Conservation (phyloP, 2,113 vertebrate species). For the Rhinichthys klamathensis region DNA sequence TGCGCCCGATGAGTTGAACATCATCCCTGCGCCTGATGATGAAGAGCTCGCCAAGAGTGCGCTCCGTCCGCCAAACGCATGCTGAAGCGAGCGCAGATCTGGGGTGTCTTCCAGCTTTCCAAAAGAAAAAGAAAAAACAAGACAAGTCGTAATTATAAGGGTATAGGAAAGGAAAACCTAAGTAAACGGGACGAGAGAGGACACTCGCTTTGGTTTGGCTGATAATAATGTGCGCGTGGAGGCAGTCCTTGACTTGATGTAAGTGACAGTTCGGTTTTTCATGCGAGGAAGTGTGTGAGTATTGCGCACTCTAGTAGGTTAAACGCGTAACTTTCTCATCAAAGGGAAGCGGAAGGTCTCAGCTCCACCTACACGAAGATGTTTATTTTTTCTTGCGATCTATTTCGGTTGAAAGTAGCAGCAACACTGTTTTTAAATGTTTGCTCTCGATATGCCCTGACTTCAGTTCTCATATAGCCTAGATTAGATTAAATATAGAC, state of each 20-base stretch:
- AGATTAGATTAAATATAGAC: not conserved
- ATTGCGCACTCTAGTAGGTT: constrained; percentile 43
- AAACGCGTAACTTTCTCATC: constrained; percentile 36
- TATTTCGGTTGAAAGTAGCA: not conserved
- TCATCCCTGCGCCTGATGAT: constrained; percentile 69
- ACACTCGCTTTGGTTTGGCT: not conserved
- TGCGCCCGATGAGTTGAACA: constrained; percentile 77
- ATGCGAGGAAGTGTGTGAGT: constrained; percentile 27
- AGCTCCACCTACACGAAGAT: constrained; percentile 25
- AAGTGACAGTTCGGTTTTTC: constrained; percentile 15
- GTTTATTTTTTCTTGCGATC: constrained; percentile 3
- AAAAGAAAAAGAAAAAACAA: not conserved
- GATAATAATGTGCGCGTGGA: not conserved
- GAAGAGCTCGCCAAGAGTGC: constrained; percentile 69
- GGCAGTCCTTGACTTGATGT: not conserved
- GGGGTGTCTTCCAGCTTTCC: constrained; percentile 49
- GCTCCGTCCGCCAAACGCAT: constrained; percentile 71
- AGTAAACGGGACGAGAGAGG: not conserved
- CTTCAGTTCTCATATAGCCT: not conserved
- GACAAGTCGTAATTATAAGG: not conserved
- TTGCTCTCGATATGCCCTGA: too few species aligned
- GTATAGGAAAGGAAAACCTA: not conserved
- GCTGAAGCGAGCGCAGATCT: constrained; percentile 48
- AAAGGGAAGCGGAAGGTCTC: constrained; percentile 5
- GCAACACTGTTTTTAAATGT: not conserved